Percentiles rank a stretch among this genome's conserved stretches.
These are phyloP conservation scores for Leucoraja ocellata DNA, from an alignment of 2,797 vertebrate genomes.

Conservation along the genomic window DNA sequence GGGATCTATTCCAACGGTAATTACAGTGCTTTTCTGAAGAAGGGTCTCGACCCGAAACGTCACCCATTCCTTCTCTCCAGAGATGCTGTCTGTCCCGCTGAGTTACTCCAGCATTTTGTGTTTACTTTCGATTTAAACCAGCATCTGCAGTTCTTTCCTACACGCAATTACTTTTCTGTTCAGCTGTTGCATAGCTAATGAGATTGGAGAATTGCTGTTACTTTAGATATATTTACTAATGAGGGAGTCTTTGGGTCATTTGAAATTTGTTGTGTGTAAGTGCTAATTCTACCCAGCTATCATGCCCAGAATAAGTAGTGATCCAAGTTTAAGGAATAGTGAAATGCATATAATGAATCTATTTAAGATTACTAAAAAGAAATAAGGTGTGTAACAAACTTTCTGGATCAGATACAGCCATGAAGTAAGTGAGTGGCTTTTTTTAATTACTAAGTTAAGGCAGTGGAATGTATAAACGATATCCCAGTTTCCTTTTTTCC, in stretches of 20 bases:
- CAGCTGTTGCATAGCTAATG: not conserved
- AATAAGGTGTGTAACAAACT: not conserved
- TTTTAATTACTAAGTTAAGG: not conserved
- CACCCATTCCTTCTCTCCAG: no score
- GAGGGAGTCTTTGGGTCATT: not conserved
- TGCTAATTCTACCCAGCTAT: not conserved
- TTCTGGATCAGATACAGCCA: not conserved
- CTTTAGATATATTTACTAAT: not conserved
- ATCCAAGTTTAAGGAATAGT: not conserved
- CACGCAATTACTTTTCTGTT: conserved; percentile 34
- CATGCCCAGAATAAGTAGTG: not conserved
- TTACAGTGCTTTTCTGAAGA: conserved; percentile 40
- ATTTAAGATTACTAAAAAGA: not conserved
- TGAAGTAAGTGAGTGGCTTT: not conserved
- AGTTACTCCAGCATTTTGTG: no score
- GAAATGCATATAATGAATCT: not conserved
- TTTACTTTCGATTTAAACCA: no score
- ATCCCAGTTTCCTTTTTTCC: not conserved
- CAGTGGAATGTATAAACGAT: not conserved
- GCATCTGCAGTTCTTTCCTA: no score
- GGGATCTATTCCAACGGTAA: conserved; percentile 79
- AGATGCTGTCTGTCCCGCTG: no score
- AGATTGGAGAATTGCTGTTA: not conserved
- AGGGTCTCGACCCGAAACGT: no score
- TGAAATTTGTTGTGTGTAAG: not conserved